A percentile compares a stretch with the other conserved stretches of the same genome.
These are phyloP conservation scores for Melanitta fusca DNA, from an alignment of 2,797 vertebrate species.

Conservation along the genomic window DNA sequence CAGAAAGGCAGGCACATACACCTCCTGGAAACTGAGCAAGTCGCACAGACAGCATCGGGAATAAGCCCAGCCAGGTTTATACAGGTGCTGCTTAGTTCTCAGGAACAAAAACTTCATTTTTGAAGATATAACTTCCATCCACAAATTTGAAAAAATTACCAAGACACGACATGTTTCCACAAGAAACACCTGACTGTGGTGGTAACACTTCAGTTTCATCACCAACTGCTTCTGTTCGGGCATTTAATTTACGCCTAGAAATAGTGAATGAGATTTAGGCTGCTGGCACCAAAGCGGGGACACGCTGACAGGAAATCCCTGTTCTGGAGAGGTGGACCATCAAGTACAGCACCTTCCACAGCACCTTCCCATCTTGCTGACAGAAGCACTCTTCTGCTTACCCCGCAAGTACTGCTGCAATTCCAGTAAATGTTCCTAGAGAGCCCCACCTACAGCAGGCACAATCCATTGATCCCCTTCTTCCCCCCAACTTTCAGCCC, in stretches of 20 bases:
- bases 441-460: neutral
- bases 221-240: neutral
- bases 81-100: neutral
- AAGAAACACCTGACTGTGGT: neutral
- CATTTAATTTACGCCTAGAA: neutral
- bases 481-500: neutral
- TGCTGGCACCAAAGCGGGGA: neutral
- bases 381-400: slow-evolving; percentile 25
- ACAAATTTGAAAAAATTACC: neutral
- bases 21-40: accelerated
- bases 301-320: neutral
- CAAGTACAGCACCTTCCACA: slow-evolving; percentile 23
- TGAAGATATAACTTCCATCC: neutral
- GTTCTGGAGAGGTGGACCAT: neutral
- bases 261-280: neutral
- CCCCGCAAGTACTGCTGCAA: neutral
- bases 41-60: neutral
- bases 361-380: slow-evolving; percentile 39
- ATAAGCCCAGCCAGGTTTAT: accelerated
- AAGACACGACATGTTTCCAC: neutral
- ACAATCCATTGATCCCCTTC: neutral
- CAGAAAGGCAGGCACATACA: accelerated
- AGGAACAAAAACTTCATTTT: neutral
- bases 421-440: neutral
- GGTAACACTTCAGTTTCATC: neutral